Evolutionary conservation across 2,113 vertebrate genomes (phyloP), one percentile per base, ranked within the genome.

Genomic region (Aramus guarauna): DNA sequence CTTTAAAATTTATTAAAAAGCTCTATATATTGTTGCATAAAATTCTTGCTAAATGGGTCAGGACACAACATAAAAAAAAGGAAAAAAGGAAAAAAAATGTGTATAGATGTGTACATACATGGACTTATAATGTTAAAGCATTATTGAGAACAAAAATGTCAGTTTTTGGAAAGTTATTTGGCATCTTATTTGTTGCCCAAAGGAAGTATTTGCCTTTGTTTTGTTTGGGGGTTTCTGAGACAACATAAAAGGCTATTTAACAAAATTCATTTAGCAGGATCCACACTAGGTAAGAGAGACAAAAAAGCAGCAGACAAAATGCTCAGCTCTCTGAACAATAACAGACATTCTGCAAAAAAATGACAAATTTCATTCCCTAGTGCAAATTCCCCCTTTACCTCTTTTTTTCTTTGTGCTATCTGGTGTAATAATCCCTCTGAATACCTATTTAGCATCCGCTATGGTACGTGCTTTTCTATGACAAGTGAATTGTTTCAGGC

Each of bases 1-100:
- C 18, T 63, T 91, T 86, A 92, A 85, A 48, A 34, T 74, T 76
- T 91, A 81, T 92, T 96, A 62, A 80, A 73, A 96, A 90, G 11
- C 2, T 63, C 52, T 71, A 5, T 87, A 15, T 75, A 76, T 71
- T 52, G 11, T 30, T 89, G 34, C 69, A 72, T 56, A 95, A 85
- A 96, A 94, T 77, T 68, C 9, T 88, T 95, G 15, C 17, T 91
- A 85, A 88, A 62, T 85, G 15, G 75, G 43, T 87, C 66, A 78
- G 29, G 41, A 92, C 55, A 47, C 78, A 50, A 41, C 12, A 27
- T 75, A 39, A 92, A 83, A 63, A 93, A 45, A 27, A 43, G 23
- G 20, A n/a, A 7, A 15, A 10, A 15, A 10, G n/a, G n/a, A 12
- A 21, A 74, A 45, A 17, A 3, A 6, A 11, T 53, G 10, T 34